A percentile compares a stretch with the other conserved stretches of the same genome.
These are phyloP conservation scores for Acanthornis magna DNA, from an alignment of 2,797 vertebrate species.

Conservation along the genomic window DNA sequence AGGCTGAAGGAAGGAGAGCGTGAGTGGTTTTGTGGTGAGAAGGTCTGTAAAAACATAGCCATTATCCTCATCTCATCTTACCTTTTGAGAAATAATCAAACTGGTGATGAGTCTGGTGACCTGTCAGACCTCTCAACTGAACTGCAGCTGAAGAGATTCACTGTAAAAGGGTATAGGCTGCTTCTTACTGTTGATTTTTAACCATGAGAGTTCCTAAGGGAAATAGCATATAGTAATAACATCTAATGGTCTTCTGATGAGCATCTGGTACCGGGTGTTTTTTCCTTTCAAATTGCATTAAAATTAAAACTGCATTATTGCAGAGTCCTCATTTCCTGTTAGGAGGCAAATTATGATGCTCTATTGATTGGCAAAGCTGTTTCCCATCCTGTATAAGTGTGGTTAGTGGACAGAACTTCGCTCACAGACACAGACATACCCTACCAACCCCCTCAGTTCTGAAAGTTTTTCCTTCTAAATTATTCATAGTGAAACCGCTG, in stretches of 20 bases:
- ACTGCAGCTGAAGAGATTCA: background rate
- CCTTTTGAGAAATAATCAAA: conserved; percentile 36
- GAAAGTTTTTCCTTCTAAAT: conserved; percentile 37
- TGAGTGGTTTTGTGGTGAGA: background rate
- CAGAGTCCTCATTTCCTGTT: conserved; percentile 60
- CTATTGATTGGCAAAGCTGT: conserved; percentile 60
- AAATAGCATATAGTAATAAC: conserved; percentile 46
- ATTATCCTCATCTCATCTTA: conserved; percentile 16
- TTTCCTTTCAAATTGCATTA: conserved; percentile 47
- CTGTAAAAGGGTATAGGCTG: background rate
- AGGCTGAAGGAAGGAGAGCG: background rate
- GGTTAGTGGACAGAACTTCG: conserved; percentile 31
- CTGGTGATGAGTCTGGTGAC: conserved; percentile 14
- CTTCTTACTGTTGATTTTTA: conserved; percentile 45
- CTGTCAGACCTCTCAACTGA: conserved; percentile 19
- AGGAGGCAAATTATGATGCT: conserved; percentile 30
- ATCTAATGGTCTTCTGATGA: conserved; percentile 49
- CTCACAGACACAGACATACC: background rate
- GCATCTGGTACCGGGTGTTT: conserved; percentile 16
- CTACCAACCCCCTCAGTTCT: background rate
- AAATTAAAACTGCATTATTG: conserved; percentile 56
- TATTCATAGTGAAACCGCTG: conserved; percentile 36
- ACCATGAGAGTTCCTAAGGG: conserved; percentile 35
- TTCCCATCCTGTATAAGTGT: conserved; percentile 27
- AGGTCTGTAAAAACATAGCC: background rate